A percentile compares a stretch with the other conserved stretches of the same genome.
These are phyloP conservation scores for Pseudeuparius sepicola DNA, from an alignment of 2,888 invertebrate species.

Conservation along the genomic window DNA sequence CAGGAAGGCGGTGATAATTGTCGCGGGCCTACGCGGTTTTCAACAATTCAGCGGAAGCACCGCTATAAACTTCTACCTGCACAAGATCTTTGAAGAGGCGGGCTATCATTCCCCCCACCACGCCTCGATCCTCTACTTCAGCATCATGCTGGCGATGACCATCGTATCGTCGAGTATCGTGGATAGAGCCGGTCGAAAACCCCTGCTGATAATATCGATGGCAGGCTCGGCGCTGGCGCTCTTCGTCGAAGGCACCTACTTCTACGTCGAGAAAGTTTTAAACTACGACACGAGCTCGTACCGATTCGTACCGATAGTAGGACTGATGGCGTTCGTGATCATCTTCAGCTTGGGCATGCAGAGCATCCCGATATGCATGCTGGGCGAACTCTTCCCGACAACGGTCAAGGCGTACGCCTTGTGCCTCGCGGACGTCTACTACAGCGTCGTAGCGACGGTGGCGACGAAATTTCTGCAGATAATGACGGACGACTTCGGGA, in stretches of 20 bases:
- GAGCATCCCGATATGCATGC: constrained; percentile 42
- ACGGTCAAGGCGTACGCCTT: constrained; percentile 47
- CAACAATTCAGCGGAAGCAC: constrained; percentile 51
- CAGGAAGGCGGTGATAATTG: constrained; percentile 26
- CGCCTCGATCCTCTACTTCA: constrained; percentile 34
- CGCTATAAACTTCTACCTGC: constrained; percentile 52
- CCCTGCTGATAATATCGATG: constrained; percentile 44
- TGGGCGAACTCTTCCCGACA: constrained; percentile 46
- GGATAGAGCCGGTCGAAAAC: constrained; percentile 45
- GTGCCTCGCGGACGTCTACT: constrained; percentile 44
- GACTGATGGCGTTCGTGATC: constrained; percentile 42
- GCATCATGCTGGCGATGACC: constrained; percentile 47
- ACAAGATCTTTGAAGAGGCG: constrained; percentile 40
- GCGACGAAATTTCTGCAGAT: constrained; percentile 42
- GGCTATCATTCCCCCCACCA: constrained; percentile 37
- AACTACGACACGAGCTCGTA: constrained; percentile 33
- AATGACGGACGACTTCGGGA: constrained; percentile 46
- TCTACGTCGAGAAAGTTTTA: constrained; percentile 37
- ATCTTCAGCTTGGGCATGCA: constrained; percentile 44
- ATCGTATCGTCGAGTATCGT: constrained; percentile 48
- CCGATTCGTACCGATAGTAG: constrained; percentile 39
- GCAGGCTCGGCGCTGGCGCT: constrained; percentile 38
- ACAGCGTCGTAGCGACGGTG: constrained; percentile 40
- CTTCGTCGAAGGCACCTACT: constrained; percentile 39
- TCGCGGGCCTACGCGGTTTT: constrained; percentile 25